Evolutionary conservation across 1,140 invertebrate genomes (phyloP).

Genomic region (Atta texana): DNA sequence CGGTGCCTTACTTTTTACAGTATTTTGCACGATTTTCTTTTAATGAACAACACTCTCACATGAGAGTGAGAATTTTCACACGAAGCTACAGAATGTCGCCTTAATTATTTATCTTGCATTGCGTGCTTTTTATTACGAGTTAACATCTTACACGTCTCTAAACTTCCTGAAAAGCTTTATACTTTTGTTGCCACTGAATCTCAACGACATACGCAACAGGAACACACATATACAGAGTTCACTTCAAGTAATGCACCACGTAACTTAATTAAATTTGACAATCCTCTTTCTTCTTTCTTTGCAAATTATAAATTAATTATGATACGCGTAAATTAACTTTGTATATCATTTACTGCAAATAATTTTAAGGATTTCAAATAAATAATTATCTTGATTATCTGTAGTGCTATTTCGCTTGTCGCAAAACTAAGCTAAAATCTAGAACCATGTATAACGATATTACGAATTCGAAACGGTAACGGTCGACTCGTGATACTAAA

Average conservation of each 20-base stretch:
- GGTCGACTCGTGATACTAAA: not conserved
- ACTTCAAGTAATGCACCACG: conserved; percentile 5
- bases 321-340: not conserved
- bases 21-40: conserved; percentile 6
- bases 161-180: conserved; percentile 36
- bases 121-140: conserved; percentile 35
- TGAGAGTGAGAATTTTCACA: not conserved
- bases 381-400: conserved; percentile 3
- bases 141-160: conserved; percentile 35
- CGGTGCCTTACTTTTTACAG: not conserved
- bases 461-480: not conserved
- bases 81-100: not conserved
- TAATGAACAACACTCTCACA: conserved; percentile 42
- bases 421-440: not conserved
- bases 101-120: conserved; percentile 42
- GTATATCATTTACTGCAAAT: not conserved
- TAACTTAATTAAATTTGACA: conserved; percentile 49
- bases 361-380: not conserved
- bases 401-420: not conserved
- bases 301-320: conserved; percentile 35
- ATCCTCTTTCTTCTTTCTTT: not conserved
- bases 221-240: not conserved
- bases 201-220: conserved; percentile 25
- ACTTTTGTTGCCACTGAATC: conserved; percentile 24
- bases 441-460: not conserved